Base-by-base conservation (phyloP, 1,140 invertebrate species). In the Zaprionus ornatus region DNA sequence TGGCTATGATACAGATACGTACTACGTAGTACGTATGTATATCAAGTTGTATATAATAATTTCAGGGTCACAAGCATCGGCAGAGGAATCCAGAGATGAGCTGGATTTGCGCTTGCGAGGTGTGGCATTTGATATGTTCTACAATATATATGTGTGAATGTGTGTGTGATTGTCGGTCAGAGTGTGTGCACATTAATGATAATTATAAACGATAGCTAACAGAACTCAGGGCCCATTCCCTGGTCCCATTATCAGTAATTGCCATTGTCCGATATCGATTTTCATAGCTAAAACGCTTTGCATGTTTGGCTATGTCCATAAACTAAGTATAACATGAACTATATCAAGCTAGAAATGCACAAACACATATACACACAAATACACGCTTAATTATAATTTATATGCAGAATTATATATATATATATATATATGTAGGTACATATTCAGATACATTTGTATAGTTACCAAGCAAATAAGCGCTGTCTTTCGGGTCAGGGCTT, bases 401-500 rank as follows among this genome's bases (percentile, higher is more conserved):
- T 75, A 37, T 45, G n/a, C n/a, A n/a, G n/a, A n/a, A n/a, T n/a
- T n/a, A 65, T 52, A 64, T 56, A 73, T 77, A 59, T 71, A 54
- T 60, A 71, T 56, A 48, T 55, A 66, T 27, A n/a, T 59, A 17
- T 48, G 7, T 40, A 15, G 17, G 45, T 65, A 54, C 21, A 50
- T 15, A 25, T 17, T 25, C 32, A 40, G 23, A n/a, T 27, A 45
- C 15, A n/a, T 40, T 17, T 62, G 17, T 15, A 40, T 62, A 64
- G 50, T 52, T 68, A 77, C 65, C 67, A 70, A 79, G 67, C 82
- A 64, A 87, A 80, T 74, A 88, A 78, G 64, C 29, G 62, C 56
- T 45, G 54, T 55, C 74, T 88, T 88, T 88, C 85, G 90, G 84
- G 84, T 88, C 84, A 88, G 85, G 84, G 84, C 87, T 88, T 90